phyloP scores from a whole-genome alignment of 2,113 vertebrate species.

The Channa argus region DNA sequence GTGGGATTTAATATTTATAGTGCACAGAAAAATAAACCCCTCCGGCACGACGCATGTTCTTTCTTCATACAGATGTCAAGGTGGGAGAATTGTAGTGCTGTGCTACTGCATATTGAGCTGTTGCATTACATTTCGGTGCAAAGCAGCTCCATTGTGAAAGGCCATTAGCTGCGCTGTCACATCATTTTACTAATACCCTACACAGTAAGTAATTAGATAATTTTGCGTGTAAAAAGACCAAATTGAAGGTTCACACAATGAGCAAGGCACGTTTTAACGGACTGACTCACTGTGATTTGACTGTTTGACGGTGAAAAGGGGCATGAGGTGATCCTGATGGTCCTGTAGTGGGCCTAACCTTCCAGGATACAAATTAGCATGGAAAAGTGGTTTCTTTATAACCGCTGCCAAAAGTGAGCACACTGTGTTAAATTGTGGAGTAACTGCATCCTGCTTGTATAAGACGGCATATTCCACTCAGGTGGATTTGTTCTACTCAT shows the following conservation, averaged over 20 bases:
- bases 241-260: not conserved
- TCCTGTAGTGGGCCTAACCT: not conserved
- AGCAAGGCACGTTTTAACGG: conserved; percentile 9
- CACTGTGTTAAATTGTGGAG: conserved; percentile 2
- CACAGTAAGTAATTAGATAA: not conserved
- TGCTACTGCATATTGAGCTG: not conserved
- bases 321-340: not conserved
- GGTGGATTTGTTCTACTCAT: no score
- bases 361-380: conserved; percentile 9
- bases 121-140: not conserved
- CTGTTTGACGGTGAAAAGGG: conserved; percentile 12
- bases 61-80: not conserved
- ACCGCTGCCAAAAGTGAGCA: conserved; percentile 15
- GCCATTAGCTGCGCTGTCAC: not conserved
- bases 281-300: conserved; percentile 8
- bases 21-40: not conserved
- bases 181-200: not conserved
- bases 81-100: not conserved
- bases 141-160: not conserved
- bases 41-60: conserved; percentile 2
- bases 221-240: conserved; percentile 9
- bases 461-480: no score
- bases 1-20: conserved; percentile 49
- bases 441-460: no score
- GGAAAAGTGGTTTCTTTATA: conserved; percentile 3